Evolutionary conservation across 1,140 invertebrate genomes (phyloP).

Genomic region (Listronotus bonariensis): DNA sequence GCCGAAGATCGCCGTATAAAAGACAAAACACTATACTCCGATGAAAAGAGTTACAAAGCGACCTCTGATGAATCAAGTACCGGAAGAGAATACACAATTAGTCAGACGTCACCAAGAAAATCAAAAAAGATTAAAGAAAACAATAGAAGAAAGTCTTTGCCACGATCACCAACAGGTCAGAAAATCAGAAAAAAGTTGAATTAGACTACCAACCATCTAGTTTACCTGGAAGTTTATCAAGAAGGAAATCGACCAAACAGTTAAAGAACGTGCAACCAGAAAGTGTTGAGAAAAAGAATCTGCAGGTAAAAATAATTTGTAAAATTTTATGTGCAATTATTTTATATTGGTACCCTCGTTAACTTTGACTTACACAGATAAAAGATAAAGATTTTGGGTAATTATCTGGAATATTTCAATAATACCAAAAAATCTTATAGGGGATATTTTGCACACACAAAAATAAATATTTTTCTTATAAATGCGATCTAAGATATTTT

Average conservation of each 20-base stretch:
- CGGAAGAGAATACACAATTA: conserved; percentile 56
- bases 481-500: too few species aligned
- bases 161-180: conserved; percentile 47
- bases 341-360: too few species aligned
- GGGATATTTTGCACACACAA: too few species aligned
- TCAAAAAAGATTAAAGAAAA: conserved; percentile 68
- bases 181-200: conserved; percentile 33
- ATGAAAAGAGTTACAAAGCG: conserved; percentile 35
- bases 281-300: conserved; percentile 1
- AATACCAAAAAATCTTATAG: too few species aligned
- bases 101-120: conserved; percentile 55
- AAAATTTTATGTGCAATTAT: too few species aligned
- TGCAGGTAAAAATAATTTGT: not conserved
- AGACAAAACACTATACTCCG: conserved; percentile 17
- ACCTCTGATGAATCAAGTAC: conserved; percentile 70
- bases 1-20: conserved; percentile 24
- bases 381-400: too few species aligned
- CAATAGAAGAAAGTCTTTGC: conserved; percentile 66
- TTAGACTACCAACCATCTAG: conserved; percentile 49
- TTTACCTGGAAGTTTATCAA: conserved; percentile 67
- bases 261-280: conserved; percentile 9
- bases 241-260: conserved; percentile 65
- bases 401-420: too few species aligned
- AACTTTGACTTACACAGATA: too few species aligned
- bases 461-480: too few species aligned